Evolutionary conservation across 2,797 vertebrate genomes (phyloP).

Genomic region (Neosalanx taihuensis): DNA sequence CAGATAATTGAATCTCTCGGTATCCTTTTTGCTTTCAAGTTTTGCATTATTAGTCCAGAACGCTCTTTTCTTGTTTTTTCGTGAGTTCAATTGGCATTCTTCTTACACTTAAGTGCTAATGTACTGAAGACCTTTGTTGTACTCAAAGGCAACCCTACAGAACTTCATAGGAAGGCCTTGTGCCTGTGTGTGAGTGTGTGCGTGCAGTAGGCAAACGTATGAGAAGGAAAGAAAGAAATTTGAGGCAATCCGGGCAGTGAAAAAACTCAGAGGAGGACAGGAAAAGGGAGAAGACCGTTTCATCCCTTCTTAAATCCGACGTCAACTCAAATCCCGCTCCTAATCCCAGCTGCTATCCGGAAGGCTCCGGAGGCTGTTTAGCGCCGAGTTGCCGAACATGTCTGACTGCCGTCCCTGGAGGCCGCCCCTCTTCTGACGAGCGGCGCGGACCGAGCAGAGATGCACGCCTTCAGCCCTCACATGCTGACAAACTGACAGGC

Average conservation of each 20-base stretch:
- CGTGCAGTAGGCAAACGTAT: not conserved
- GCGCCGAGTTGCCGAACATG: constrained; percentile 40
- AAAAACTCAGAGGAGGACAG: constrained; percentile 25
- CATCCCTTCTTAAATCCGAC: constrained; percentile 68
- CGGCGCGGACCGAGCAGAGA: not conserved
- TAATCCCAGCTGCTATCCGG: constrained; percentile 68
- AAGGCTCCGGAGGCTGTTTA: constrained; percentile 69
- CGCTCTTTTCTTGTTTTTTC: not conserved
- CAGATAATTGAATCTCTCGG: not conserved
- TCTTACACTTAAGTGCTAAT: not conserved
- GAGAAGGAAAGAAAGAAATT: constrained; percentile 33
- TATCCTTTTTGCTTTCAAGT: not conserved
- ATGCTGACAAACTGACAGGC: not conserved
- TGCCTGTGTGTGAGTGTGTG: constrained; percentile 39
- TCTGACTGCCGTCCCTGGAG: constrained; percentile 38
- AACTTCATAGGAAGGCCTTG: constrained; percentile 12
- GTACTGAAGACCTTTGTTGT: not conserved
- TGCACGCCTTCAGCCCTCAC: not conserved
- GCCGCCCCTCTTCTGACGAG: constrained; percentile 30
- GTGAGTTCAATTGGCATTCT: not conserved
- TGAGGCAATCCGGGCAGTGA: no score
- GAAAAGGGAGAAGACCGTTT: constrained; percentile 59
- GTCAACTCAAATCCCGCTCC: constrained; percentile 69
- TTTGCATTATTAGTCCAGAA: not conserved
- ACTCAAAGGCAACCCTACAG: not conserved